phyloP scores from a whole-genome alignment of 2,797 vertebrate genomes.

The Clamator glandarius region DNA sequence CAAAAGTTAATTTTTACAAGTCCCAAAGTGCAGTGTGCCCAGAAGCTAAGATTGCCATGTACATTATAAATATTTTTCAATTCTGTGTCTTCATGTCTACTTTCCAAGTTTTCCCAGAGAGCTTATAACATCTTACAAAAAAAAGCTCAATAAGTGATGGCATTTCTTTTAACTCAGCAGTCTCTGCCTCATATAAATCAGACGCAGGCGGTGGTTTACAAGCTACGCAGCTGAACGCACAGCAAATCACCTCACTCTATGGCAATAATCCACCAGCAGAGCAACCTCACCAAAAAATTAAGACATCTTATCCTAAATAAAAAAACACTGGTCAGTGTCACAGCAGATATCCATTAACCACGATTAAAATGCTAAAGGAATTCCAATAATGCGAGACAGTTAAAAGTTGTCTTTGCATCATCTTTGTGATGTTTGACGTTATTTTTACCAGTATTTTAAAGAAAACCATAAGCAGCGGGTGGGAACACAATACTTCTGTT shows the following conservation, averaged over 20 bases:
- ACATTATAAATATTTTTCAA: accelerated
- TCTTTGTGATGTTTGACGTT: background rate
- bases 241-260: background rate
- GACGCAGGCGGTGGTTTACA: background rate
- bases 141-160: accelerated
- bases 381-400: accelerated
- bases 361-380: background rate
- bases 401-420: background rate
- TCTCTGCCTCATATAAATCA: background rate
- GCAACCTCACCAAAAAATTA: background rate
- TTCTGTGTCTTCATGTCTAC: background rate
- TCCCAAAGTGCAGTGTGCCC: background rate
- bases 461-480: accelerated
- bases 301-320: background rate
- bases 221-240: background rate
- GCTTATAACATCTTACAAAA: background rate
- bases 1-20: background rate
- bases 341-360: background rate
- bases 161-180: background rate
- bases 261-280: background rate
- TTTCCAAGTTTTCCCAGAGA: background rate
- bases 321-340: background rate
- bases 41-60: accelerated
- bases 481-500: background rate
- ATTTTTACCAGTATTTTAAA: background rate